Evolutionary conservation across 1,140 invertebrate genomes (phyloP).

Genomic region (Orchestia grillus): DNA sequence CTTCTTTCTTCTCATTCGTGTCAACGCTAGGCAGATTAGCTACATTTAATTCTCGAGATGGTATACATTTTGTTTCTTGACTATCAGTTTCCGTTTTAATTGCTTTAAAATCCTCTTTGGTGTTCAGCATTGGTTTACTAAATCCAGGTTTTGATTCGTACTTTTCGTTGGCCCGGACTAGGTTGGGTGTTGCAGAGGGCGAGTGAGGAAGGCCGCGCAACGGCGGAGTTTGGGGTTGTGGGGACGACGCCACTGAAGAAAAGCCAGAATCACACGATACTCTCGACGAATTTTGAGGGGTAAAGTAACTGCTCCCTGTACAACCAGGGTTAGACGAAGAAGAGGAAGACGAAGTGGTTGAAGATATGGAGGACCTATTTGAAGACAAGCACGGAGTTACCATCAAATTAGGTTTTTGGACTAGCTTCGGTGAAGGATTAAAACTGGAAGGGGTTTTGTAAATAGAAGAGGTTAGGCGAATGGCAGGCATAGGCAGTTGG

Average conservation of each 20-base stretch:
- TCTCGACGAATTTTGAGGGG: conserved; percentile 15
- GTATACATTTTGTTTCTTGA: not conserved
- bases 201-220: not conserved
- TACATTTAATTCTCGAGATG: not conserved
- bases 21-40: not conserved
- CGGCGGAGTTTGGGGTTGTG: conserved; percentile 11
- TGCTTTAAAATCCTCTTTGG: not conserved
- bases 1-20: not conserved
- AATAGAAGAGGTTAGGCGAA: conserved; percentile 9
- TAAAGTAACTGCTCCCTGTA: not conserved
- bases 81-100: not conserved
- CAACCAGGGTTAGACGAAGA: conserved; percentile 22
- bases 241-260: conserved; percentile 25
- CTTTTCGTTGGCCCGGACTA: not conserved
- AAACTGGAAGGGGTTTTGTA: not conserved
- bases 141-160: not conserved
- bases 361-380: conserved; percentile 41
- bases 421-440: conserved; percentile 3
- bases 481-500: conserved; percentile 4
- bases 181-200: not conserved
- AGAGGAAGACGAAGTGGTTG: not conserved
- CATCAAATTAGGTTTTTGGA: conserved; percentile 44
- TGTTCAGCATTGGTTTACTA: not conserved
- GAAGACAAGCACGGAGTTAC: not conserved
- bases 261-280: conserved; percentile 32